A percentile compares a stretch with the other conserved stretches of the same genome.
Evolutionary conservation across 1,140 invertebrate species (phyloP).

Genomic region (Hetaerina americana): DNA sequence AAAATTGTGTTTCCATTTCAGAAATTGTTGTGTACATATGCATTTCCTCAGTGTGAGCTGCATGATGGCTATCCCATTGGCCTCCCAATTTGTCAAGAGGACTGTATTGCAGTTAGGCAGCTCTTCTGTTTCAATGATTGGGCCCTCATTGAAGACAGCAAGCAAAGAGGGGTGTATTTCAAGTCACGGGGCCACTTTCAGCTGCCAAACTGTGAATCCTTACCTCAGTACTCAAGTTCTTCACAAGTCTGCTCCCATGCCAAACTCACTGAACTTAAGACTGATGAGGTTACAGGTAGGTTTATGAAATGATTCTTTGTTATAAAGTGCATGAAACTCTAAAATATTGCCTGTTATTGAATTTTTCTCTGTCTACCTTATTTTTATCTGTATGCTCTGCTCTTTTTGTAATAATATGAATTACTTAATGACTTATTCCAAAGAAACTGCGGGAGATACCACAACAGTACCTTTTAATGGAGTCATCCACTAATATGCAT

Average conservation of each 20-base stretch:
- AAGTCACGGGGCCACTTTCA: slow-evolving; percentile 75
- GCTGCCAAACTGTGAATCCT: slow-evolving; percentile 67
- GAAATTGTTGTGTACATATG: slow-evolving; percentile 80
- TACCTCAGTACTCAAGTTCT: slow-evolving; percentile 48
- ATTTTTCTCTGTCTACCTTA: too few relatives aligned
- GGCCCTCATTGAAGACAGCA: slow-evolving; percentile 80
- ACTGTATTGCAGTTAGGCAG: slow-evolving; percentile 78
- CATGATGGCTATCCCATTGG: slow-evolving; percentile 35
- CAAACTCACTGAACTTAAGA: slow-evolving; percentile 65
- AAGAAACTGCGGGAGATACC: too few relatives aligned
- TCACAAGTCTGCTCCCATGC: slow-evolving; percentile 61
- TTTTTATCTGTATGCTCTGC: too few relatives aligned
- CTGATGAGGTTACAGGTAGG: slow-evolving; percentile 59
- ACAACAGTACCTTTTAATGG: too few relatives aligned
- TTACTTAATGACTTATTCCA: too few relatives aligned
- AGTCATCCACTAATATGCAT: too few relatives aligned
- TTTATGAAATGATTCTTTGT: too few relatives aligned
- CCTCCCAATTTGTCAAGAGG: slow-evolving; percentile 76
- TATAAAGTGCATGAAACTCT: too few relatives aligned
- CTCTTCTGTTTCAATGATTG: slow-evolving; percentile 88
- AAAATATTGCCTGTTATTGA: too few relatives aligned
- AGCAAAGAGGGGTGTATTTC: slow-evolving; percentile 58
- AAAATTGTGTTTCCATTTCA: too few relatives aligned
- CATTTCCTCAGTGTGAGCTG: slow-evolving; percentile 74
- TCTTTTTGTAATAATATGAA: too few relatives aligned